Conservation (phyloP, 2,113 vertebrate genomes). For the Nyctibius bracteatus region DNA sequence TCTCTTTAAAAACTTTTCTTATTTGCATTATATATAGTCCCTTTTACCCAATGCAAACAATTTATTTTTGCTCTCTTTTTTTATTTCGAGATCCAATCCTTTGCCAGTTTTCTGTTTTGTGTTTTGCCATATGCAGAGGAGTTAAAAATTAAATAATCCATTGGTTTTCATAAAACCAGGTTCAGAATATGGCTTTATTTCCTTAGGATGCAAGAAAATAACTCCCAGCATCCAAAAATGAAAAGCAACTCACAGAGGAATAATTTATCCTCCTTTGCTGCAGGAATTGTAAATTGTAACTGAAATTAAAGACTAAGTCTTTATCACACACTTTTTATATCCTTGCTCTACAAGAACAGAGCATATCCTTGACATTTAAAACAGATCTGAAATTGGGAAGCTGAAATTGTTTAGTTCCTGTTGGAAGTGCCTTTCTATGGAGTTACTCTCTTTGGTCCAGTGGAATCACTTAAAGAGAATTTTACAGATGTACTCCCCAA, state of each 20-base stretch:
- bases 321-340: neutral
- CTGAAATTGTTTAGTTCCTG: neutral
- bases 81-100: too few relatives aligned
- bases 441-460: neutral
- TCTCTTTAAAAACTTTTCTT: too few relatives aligned
- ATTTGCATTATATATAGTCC: too few relatives aligned
- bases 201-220: neutral
- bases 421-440: neutral
- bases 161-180: neutral
- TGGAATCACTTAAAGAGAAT: neutral
- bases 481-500: neutral
- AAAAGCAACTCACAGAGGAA: neutral
- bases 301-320: neutral
- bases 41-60: too few relatives aligned
- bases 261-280: neutral
- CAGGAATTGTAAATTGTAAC: neutral
- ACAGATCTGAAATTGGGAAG: neutral
- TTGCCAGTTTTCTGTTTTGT: too few relatives aligned
- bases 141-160: neutral
- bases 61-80: too few relatives aligned
- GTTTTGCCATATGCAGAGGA: too few relatives aligned
- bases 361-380: conserved; percentile 12
- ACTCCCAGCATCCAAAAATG: neutral
- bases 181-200: neutral
- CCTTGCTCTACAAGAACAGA: neutral